Evolutionary conservation across 2,113 vertebrate genomes (phyloP), one percentile per base, ranked within the genome.

Genomic region (Hippolais icterina): DNA sequence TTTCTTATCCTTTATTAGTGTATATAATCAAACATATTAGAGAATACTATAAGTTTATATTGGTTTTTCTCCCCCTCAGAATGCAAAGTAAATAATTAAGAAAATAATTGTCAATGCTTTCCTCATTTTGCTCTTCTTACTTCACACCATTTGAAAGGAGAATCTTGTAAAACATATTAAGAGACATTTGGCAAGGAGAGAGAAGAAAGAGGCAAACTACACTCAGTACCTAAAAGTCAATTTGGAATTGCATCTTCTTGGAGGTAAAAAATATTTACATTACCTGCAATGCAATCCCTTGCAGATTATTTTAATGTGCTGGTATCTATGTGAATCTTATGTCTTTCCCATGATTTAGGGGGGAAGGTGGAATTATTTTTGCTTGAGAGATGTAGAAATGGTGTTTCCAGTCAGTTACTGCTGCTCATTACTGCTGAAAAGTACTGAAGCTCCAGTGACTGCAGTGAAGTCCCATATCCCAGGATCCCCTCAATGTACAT

Each of bases 401-500:
- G 22, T 54, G 9, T 56, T 91, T 89, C 54, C 54, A 81, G 18
- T 23, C 33, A 64, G 15, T 42, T 72, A 66, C 56, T 89, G 42
- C 9, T 2, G 1, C 46, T 69, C 8, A 0, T 72, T 65, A 35
- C 21, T 54, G 9, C 18, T 84, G 29, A 53, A 68, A 89, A 63
- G 17, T 52, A 44, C 21, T 60, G 20, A 37, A 82, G 17, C 11
- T 93, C 7, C 53, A 49, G 27, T 53, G 35, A 47, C 24, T n/a
- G 19, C 44, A 49, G 2, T 31, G 31, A 37, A 76, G 27, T 20
- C 70, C 39, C 29, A 33, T 27, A 81, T 37, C 28, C 15, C 74
- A 84, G 33, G 17, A 87, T 65, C 37, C 15, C 13, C n/a, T 39
- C 37, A 39, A 39, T 0, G 0, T 14, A 41, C 4, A 46, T 61